A percentile compares a stretch with the other conserved stretches of the same genome.
phyloP scores from a whole-genome alignment of 2,113 vertebrate genomes.

The Speoplatyrhinus poulsoni region DNA sequence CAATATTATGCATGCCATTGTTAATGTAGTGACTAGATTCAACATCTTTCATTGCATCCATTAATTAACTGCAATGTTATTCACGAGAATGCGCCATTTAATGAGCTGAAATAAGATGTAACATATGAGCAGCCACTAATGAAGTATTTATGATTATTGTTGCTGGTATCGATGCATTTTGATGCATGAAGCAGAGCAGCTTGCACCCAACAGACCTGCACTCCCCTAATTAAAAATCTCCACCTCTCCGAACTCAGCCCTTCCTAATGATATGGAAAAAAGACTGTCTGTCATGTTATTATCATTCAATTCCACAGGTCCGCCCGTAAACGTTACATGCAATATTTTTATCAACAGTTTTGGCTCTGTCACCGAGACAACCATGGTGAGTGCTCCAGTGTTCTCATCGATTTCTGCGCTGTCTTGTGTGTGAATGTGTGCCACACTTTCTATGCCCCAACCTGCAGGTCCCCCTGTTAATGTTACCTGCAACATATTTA shows the following conservation, averaged over 20 bases:
- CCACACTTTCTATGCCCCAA: constrained; percentile 86
- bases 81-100: too few species aligned
- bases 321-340: constrained; percentile 98
- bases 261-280: constrained; percentile 31
- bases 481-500: constrained; percentile 99
- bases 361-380: constrained; percentile 96
- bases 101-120: too few species aligned
- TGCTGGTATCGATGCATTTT: constrained; percentile 31
- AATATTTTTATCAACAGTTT: constrained; percentile 99
- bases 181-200: constrained; percentile 27
- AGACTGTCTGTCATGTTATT: constrained; percentile 70
- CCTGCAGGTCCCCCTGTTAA: constrained; percentile 98
- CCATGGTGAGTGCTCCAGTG: constrained; percentile 89
- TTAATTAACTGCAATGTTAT: too few species aligned
- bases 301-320: constrained; percentile 93
- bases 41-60: too few species aligned
- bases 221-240: constrained; percentile 24
- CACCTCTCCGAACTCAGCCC: constrained; percentile 12
- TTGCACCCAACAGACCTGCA: constrained; percentile 9
- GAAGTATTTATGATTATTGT: not conserved
- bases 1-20: constrained; percentile 8
- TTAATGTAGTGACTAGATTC: too few species aligned
- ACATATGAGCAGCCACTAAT: constrained; percentile 11
- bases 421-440: constrained; percentile 84
- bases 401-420: constrained; percentile 74